These are phyloP conservation scores for Astur gentilis DNA, from an alignment of 2,113 vertebrate genomes.

Conservation along the genomic window DNA sequence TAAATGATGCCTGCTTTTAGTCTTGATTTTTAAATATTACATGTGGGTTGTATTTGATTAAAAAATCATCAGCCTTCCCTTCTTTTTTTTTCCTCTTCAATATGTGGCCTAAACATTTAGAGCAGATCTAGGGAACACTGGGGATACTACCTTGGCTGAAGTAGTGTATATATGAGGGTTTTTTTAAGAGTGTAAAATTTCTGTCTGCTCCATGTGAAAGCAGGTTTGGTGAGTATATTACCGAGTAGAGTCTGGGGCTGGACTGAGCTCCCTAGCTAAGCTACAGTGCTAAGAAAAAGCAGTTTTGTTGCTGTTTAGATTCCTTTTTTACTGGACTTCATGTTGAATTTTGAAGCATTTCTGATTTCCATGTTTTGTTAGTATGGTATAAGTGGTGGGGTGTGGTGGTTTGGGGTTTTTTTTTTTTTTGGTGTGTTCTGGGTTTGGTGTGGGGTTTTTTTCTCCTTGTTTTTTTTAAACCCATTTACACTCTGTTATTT, in stretches of 20 bases:
- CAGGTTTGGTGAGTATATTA: neutral
- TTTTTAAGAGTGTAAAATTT: neutral
- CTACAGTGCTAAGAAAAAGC: neutral
- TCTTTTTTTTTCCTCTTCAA: neutral
- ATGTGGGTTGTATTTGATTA: neutral
- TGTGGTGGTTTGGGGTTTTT: neutral
- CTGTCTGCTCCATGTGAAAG: neutral
- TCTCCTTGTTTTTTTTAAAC: too few relatives aligned
- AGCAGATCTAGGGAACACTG: neutral
- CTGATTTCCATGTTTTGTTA: neutral
- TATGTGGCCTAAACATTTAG: neutral
- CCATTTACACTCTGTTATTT: neutral
- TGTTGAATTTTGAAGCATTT: neutral
- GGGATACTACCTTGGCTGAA: neutral
- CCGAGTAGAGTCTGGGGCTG: neutral
- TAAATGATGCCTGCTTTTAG: slow-evolving; percentile 74
- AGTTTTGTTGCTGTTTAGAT: neutral
- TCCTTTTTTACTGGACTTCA: neutral
- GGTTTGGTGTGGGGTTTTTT: neutral
- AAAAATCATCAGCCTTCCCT: neutral
- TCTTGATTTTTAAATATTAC: slow-evolving; percentile 62
- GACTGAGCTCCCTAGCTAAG: neutral
- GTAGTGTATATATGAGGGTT: neutral
- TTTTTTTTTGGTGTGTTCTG: neutral
- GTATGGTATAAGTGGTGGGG: neutral